phyloP scores from a whole-genome alignment of 1,140 invertebrate genomes.

The Calycopis cecrops region DNA sequence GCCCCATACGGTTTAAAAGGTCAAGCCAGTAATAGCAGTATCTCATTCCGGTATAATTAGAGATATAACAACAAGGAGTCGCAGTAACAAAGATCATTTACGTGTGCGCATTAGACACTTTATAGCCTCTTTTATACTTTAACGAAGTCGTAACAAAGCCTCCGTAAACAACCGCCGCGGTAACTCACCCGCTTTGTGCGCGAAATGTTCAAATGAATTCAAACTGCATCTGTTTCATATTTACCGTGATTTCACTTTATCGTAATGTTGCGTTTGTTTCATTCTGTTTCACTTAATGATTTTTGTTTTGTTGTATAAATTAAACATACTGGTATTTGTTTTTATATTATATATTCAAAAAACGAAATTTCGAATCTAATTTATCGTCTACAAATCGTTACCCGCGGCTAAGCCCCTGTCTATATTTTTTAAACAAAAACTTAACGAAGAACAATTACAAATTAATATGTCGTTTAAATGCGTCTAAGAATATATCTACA shows the following conservation, averaged over 20 bases:
- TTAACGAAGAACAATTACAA: no score
- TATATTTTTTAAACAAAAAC: no score
- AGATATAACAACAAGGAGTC: slow-evolving; percentile 5
- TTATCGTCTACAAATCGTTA: no score
- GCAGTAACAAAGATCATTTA: neutral
- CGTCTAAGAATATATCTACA: no score
- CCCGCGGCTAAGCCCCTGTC: no score
- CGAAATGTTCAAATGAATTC: slow-evolving; percentile 15
- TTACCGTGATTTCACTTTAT: neutral
- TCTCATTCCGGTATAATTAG: slow-evolving; percentile 10
- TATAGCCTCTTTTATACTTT: slow-evolving; percentile 42
- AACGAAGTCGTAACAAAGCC: slow-evolving; percentile 44
- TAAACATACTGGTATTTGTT: no score
- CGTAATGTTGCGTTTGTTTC: no score
- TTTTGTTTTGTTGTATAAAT: no score
- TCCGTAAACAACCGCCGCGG: slow-evolving; percentile 37
- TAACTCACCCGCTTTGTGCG: slow-evolving; percentile 36
- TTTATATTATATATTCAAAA: no score
- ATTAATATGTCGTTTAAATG: no score
- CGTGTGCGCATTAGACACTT: slow-evolving; percentile 26
- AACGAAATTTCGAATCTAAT: no score
- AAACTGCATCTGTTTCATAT: slow-evolving; percentile 8
- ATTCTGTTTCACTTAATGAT: no score
- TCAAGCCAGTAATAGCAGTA: neutral
- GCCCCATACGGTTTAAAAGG: slow-evolving; percentile 1